phyloP scores from a whole-genome alignment of 2,888 invertebrate species.

The Ecliptopera silaceata region DNA sequence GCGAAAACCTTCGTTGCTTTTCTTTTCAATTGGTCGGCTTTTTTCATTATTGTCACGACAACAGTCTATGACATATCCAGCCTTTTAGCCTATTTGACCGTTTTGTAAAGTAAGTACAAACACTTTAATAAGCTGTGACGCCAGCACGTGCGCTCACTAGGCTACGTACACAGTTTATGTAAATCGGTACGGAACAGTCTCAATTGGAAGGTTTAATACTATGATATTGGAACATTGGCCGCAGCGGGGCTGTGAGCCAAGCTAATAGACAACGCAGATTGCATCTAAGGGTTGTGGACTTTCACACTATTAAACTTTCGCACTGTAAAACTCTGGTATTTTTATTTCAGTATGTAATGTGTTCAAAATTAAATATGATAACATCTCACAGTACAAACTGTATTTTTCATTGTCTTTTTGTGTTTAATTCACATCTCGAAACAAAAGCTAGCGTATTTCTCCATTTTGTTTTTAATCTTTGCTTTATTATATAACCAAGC shows the following conservation, averaged over 20 bases:
- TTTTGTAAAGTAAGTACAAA: not conserved
- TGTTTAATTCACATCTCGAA: too few species aligned
- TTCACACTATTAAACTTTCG: not conserved
- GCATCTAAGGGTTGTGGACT: conserved; percentile 38
- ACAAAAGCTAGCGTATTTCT: too few species aligned
- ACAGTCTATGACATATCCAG: too few species aligned
- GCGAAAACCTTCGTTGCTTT: too few species aligned
- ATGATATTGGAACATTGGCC: conserved; percentile 53
- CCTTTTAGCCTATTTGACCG: too few species aligned
- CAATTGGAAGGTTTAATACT: conserved; percentile 53
- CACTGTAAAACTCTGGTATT: too few species aligned
- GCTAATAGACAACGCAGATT: conserved; percentile 47
- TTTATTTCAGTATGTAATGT: too few species aligned
- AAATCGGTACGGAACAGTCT: conserved; percentile 56
- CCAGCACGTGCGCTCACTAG: conserved; percentile 43
- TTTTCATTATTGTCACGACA: too few species aligned
- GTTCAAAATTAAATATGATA: too few species aligned
- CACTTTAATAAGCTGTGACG: conserved; percentile 7
- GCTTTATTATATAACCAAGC: not conserved
- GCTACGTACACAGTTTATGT: conserved; percentile 58
- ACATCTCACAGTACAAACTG: too few species aligned
- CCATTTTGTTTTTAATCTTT: not conserved
- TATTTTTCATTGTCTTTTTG: too few species aligned
- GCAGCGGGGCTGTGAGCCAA: conserved; percentile 41
- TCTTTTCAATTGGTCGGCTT: too few species aligned